Evolutionary conservation across 2,113 vertebrate genomes (phyloP), one percentile per base, ranked within the genome.

Genomic region (Micronisus gabar): DNA sequence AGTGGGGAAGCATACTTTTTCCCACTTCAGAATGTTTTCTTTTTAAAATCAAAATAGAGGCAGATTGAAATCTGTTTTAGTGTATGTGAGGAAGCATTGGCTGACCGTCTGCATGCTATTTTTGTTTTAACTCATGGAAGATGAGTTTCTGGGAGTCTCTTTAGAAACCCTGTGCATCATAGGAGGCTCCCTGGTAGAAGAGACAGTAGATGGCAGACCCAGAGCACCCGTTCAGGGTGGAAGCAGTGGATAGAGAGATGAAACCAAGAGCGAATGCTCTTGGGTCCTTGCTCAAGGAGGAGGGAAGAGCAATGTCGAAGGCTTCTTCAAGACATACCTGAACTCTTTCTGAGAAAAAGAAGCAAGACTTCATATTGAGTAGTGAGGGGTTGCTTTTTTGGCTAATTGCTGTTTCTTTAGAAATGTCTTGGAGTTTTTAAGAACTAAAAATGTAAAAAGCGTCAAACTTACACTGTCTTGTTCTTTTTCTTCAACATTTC

Each of bases 41-140:
- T 93, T 90, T 76, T 43, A 67, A 88, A 90, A 85, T 88, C 66
- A 63, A 93, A 88, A 80, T 36, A 93, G 80, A 81, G 80, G 38
- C 53, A 89, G 71, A 91, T 48, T 0, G 7, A 90, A 91, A 85
- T 95, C 74, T 93, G 79, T 92, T 93, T 82, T 93, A 90, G 92
- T 36, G 65, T 81, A 21, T 52, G 10, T 66, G 30, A 26, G 55
- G 27, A 32, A 58, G 48, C 65, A 48, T 43, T 94, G 96, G 45
- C 81, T 82, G 72, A 26, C 34, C 66, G 27, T 27, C 5, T 52
- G 32, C 30, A 6, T 52, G 58, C 70, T 88, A 14, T 36, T 93
- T 92, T 65, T 83, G 21, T n/a, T 70, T 88, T 78, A 48, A 23
- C 30, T 86, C 19, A 1, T 29, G 47, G 53, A 66, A 92, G 66